Evolutionary conservation across 2,888 invertebrate species (phyloP).

Genomic region (Dasysyrphus albostriatus): DNA sequence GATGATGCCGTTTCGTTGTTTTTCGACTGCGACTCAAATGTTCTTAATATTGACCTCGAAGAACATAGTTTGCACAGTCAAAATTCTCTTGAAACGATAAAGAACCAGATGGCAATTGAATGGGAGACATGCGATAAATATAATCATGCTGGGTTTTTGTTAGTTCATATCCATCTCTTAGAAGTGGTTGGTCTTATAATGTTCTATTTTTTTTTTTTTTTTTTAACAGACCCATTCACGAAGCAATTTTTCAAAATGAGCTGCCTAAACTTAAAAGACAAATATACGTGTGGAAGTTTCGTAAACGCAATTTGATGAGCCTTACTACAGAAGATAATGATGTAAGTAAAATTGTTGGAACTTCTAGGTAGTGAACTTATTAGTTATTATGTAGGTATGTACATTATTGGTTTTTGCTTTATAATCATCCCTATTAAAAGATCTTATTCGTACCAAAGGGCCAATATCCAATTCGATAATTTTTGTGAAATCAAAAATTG

Average conservation of each 20-base stretch:
- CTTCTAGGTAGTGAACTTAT: background rate
- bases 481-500: too few species aligned
- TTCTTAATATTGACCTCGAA: background rate
- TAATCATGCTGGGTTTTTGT: constrained; percentile 31
- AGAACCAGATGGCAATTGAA: constrained; percentile 25
- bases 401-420: too few species aligned
- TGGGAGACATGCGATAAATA: constrained; percentile 23
- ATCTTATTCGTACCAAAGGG: too few species aligned
- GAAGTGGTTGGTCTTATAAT: background rate
- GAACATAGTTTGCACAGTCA: background rate
- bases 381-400: too few species aligned
- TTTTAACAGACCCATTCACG: constrained; percentile 72
- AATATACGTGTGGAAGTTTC: constrained; percentile 66
- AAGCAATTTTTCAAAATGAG: constrained; percentile 68
- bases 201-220: background rate
- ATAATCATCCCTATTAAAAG: too few species aligned
- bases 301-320: constrained; percentile 38
- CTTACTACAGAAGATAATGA: constrained; percentile 58
- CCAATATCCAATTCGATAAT: too few species aligned
- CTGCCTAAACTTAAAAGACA: constrained; percentile 59
- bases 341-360: constrained; percentile 52
- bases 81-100: constrained; percentile 12
- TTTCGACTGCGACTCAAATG: background rate
- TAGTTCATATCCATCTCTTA: background rate
- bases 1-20: constrained; percentile 12